Evolutionary conservation across 1,140 invertebrate genomes (phyloP).

Genomic region (Lerema accius): DNA sequence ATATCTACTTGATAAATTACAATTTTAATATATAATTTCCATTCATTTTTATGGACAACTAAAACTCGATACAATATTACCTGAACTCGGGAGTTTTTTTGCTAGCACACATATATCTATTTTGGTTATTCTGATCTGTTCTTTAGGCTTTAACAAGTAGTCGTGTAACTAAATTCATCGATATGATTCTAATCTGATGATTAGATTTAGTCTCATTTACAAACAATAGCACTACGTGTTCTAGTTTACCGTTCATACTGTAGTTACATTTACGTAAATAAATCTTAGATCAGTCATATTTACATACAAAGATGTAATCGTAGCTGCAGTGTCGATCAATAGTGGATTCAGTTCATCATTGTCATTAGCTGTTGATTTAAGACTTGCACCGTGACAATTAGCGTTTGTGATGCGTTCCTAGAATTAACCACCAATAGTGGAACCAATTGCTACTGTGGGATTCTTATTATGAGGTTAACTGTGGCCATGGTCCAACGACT

Average conservation of each 20-base stretch:
- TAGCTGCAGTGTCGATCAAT: not conserved
- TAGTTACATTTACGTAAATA: slow-evolving; percentile 5
- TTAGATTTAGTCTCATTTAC: not conserved
- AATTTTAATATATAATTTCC: no score
- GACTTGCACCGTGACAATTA: not conserved
- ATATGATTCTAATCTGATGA: no score
- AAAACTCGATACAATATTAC: no score
- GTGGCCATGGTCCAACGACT: not conserved
- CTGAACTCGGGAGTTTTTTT: no score
- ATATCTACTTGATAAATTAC: no score
- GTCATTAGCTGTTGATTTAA: not conserved
- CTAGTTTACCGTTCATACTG: not conserved
- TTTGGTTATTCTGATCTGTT: no score
- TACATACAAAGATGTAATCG: slow-evolving; percentile 12
- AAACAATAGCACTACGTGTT: not conserved
- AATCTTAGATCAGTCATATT: slow-evolving; percentile 3
- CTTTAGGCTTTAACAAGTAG: no score
- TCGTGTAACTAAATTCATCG: no score
- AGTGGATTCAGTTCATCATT: not conserved
- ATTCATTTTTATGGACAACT: no score
- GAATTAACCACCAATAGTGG: not conserved
- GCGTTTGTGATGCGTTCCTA: not conserved
- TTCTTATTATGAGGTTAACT: not conserved
- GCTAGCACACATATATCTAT: no score
- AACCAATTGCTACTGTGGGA: not conserved